These are phyloP conservation scores for Crotalus horridus DNA, from an alignment of 2,113 vertebrate species.

Conservation along the genomic window DNA sequence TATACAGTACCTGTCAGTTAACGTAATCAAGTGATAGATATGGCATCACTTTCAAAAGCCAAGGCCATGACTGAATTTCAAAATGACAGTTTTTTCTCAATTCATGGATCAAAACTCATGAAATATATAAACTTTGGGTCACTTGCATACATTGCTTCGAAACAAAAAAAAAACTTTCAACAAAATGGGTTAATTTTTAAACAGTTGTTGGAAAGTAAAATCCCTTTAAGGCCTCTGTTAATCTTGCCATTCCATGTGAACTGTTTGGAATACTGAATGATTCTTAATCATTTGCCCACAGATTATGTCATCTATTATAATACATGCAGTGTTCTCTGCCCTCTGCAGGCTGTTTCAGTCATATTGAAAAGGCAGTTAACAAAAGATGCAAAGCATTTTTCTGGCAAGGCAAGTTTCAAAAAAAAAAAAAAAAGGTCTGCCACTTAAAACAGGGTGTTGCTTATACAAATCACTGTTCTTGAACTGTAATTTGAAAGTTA, in stretches of 20 bases:
- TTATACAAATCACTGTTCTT: neutral
- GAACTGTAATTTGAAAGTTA: neutral
- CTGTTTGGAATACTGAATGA: neutral
- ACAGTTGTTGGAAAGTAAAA: neutral
- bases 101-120: neutral
- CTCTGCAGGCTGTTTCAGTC: slow-evolving; percentile 21
- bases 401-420: neutral
- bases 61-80: too few species aligned
- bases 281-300: neutral
- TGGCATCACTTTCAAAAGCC: neutral
- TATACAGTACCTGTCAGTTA: neutral
- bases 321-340: slow-evolving; percentile 50
- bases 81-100: neutral
- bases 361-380: neutral
- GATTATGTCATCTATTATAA: neutral
- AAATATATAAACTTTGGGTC: neutral
- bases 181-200: neutral
- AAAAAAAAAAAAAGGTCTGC: neutral
- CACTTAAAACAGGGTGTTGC: neutral
- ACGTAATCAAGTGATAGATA: neutral
- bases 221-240: neutral
- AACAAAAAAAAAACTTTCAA: neutral
- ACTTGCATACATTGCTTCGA: neutral
- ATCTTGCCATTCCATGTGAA: neutral
- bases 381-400: neutral